Base-by-base conservation (phyloP, 2,113 vertebrate species). In the Colossoma macropomum region DNA sequence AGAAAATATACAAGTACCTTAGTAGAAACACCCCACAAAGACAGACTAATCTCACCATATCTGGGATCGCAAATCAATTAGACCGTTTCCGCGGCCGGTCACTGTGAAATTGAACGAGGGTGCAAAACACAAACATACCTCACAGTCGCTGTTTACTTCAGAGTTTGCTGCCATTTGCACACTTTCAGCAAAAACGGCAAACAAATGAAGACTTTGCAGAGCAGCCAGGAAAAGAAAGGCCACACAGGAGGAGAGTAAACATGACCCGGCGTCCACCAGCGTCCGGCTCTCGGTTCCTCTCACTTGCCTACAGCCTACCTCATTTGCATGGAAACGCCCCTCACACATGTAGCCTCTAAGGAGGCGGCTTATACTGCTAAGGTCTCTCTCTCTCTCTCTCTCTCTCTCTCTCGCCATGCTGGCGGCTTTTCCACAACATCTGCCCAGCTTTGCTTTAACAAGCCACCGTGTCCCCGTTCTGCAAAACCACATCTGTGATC, bases 121-220 rank as follows among this genome's bases (percentile, higher is more conserved):
- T 71, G 68, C 73, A 76, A 45, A 84, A 74, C 38, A 83, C 25
- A 84, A 78, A 91, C 91, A 78, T 93, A 94, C 93, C 92, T 93
- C 91, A 52, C 82, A 68, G 76, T 92, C 89, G 77, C 85, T 84
- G 87, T 75, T 89, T 71, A 87, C 65, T 83, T 93, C 91, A 72
- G 86, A 81, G 81, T 77, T 86, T 76, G 88, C 86, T 84, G 92
- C 90, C 92, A 93, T 92, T 34, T 80, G 82, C 75, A 87, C 38
- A 69, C 45, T 48, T 87, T 76, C 56, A 84, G 70, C n/a, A 50
- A 72, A 17, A 75, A 80, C 0, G 1, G 27, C 79, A 63, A 73
- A 45, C 25, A 73, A 25, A 50, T 9, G 19, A 79, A 78, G 25
- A 41, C 28, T 56, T 75, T 45, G 86, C 50, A 82, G 69, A 21